Evolutionary conservation across 2,888 invertebrate genomes (phyloP), one percentile per base, ranked within the genome.

Genomic region (Pseudanteris insignis): DNA sequence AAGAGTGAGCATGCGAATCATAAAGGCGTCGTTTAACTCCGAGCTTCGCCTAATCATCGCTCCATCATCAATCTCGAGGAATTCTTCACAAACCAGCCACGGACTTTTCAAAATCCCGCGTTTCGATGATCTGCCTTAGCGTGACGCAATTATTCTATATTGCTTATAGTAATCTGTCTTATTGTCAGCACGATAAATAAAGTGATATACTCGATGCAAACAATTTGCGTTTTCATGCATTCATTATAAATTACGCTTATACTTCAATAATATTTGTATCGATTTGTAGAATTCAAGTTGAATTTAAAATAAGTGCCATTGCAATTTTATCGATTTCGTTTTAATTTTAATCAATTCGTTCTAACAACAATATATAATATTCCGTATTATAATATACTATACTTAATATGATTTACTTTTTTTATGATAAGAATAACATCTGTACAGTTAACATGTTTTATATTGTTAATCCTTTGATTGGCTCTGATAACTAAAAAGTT

Each of bases 41-140:
- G 68, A 68, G 70, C 72, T 73, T 72, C 74, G 78, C 74, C 74
- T 71, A 76, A 78, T 78, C 79, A 79, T 77, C 69, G 71, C 68
- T 68, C 69, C 64, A 68, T 73, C 73, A 78, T 79, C 75, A 78
- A 79, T 78, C 78, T 77, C 70, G 69, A 69, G 63, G 68, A 70
- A 69, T 69, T 61, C 66, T 60, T 62, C 51, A 48, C 58, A 29
- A 51, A 40, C 41, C 55, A 51, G 53, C 44, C 32, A 29, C 25
- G 28, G 46, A 57, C 53, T 64, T 54, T 63, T 57, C 40, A 43
- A 65, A 62, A 63, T 57, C 57, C 50, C 41, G 51, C 47, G 55
- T 58, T 43, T 54, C 41, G 13, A 36, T 40, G 54, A 50, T 59
- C 34, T 44, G 37, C 63, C 54, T 54, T 41, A 58, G 41, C 58